These are phyloP conservation scores for Stictonetta naevosa DNA, from an alignment of 2,113 vertebrate species.

Conservation along the genomic window DNA sequence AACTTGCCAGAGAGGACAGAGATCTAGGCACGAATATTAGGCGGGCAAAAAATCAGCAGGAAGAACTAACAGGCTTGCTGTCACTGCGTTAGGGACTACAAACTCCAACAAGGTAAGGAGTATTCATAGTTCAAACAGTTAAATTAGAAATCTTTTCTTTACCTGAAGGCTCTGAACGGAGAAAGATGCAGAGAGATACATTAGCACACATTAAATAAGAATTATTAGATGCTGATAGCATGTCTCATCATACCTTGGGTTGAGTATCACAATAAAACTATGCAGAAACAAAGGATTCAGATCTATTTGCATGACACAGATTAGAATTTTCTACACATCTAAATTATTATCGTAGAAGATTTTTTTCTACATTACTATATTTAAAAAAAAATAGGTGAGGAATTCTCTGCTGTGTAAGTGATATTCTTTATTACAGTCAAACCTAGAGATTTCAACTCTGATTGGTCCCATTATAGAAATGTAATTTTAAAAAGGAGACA, in stretches of 20 bases:
- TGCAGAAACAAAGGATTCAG: not conserved
- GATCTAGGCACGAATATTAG: not conserved
- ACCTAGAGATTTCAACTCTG: not conserved
- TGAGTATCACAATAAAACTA: not conserved
- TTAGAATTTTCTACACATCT: not conserved
- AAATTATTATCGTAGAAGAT: accelerated
- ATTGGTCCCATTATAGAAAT: not conserved
- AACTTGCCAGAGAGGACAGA: not conserved
- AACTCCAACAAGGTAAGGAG: not conserved
- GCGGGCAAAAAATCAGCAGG: not conserved
- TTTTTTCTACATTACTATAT: not conserved
- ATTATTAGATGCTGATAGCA: not conserved
- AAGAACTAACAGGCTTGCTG: not conserved
- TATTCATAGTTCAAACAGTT: not conserved
- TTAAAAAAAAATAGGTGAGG: not conserved
- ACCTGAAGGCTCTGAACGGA: not conserved
- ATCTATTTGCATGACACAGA: not conserved
- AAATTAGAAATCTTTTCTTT: not conserved
- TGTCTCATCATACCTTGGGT: not conserved
- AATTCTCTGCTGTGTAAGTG: not conserved
- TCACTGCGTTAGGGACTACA: accelerated
- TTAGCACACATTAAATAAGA: not conserved
- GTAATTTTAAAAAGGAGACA: not conserved
- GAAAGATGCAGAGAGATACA: not conserved
- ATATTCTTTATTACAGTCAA: not conserved